Evolutionary conservation across 2,888 invertebrate species (phyloP), one percentile per base, ranked within the genome.

Genomic region (Hirtodrosophila confusa): DNA sequence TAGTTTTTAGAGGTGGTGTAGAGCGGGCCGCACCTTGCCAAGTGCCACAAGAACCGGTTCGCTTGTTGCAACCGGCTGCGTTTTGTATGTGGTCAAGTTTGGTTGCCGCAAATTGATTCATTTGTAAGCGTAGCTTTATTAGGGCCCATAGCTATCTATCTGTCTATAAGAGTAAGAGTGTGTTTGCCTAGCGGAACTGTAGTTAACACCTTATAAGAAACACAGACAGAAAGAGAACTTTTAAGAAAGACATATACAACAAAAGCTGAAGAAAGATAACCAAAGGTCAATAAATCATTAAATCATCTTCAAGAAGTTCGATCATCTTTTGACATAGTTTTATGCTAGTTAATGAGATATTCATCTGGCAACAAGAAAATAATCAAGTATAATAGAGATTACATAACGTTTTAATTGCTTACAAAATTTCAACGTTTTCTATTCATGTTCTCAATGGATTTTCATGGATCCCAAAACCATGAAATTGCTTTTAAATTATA

Each of bases 81-180:
- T 39, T 68, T 44, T 53, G 45, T 37, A 29, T 43, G 35, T 33
- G 49, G 53, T 65, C 63, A 66, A 66, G 66, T 43, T 56, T 66
- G 54, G 53, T 47, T 68, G 44, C 57, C 57, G 64, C 76, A 71
- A 73, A 73, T 73, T 73, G 67, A 73, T 76, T 72, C 66, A 76
- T 73, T 76, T 54, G 41, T 10, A 44, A 48, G 57, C 61, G 12
- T 41, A 17, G 23, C 55, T 54, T 23, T 54, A 39, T 57, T 40
- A 48, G 51, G 37, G 39, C 36, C 23, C 37, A 37, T 24, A 11
- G 17, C 33, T 5, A n/a, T 7, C 7, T 44, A 31, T 11, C 23
- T 36, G 31, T 31, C 12, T 4, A 44, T 44, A 35, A 39, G 47
- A 23, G 10, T 35, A 23, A 49, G 51, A 43, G 69, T 56, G 70